Conservation (phyloP, 2,888 invertebrate species). For the Hyppa rectilinea region DNA sequence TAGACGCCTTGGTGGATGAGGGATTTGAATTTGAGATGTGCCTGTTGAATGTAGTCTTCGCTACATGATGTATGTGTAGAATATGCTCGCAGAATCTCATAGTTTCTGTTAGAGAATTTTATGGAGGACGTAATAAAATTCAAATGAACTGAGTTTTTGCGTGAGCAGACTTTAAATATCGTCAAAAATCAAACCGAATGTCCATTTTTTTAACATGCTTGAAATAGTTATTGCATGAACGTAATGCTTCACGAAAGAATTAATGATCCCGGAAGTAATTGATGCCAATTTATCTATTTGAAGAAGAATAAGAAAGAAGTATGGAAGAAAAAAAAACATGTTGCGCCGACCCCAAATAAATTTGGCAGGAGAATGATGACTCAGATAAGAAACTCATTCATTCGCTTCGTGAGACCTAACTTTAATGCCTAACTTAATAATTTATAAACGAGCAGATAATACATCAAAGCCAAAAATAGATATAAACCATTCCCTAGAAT, state of each 20-base stretch:
- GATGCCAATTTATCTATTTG: too few species aligned
- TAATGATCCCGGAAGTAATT: background rate
- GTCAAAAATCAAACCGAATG: background rate
- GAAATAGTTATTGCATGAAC: background rate
- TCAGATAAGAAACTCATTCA: background rate
- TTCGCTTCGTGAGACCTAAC: background rate
- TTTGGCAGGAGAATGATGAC: too few species aligned
- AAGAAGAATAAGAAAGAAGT: too few species aligned
- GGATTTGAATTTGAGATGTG: slow-evolving; percentile 59
- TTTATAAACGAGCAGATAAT: background rate
- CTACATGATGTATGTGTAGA: slow-evolving; percentile 41
- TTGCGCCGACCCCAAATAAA: too few species aligned
- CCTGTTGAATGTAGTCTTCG: slow-evolving; percentile 49
- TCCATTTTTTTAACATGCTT: background rate
- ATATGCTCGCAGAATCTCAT: slow-evolving; percentile 41
- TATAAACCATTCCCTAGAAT: slow-evolving; percentile 27
- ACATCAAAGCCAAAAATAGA: slow-evolving; percentile 10
- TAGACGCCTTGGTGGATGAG: slow-evolving; percentile 47
- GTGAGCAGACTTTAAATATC: background rate
- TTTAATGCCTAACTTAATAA: background rate
- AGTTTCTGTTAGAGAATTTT: slow-evolving; percentile 27
- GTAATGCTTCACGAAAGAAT: background rate
- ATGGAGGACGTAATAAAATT: slow-evolving; percentile 7
- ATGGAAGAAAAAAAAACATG: too few species aligned
- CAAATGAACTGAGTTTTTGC: background rate